Percentiles rank a stretch among this genome's conserved stretches.
phyloP scores from a whole-genome alignment of 2,888 invertebrate genomes.

The Oscheius sp. region DNA sequence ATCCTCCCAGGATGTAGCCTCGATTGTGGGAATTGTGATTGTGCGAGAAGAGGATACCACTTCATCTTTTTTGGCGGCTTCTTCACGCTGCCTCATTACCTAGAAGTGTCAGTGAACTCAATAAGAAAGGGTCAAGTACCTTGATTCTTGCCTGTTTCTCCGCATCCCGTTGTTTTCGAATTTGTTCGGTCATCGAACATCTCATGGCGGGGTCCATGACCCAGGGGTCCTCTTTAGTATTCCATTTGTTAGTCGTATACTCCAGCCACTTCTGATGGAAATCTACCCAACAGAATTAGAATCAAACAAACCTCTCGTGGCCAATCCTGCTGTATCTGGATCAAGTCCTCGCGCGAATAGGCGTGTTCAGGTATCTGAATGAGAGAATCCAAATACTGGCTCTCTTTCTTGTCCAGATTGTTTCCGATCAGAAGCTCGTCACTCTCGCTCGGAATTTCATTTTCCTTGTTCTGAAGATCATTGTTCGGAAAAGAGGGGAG shows the following conservation, averaged over 20 bases:
- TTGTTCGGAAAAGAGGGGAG: neutral
- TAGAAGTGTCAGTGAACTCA: neutral
- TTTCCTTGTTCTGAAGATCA: neutral
- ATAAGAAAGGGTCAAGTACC: constrained; percentile 26
- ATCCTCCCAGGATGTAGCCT: constrained; percentile 17
- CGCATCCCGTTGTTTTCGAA: constrained; percentile 41
- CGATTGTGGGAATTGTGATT: neutral
- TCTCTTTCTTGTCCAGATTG: too few species aligned
- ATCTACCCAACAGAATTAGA: neutral
- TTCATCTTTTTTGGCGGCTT: neutral
- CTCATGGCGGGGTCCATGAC: constrained; percentile 49
- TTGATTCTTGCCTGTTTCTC: constrained; percentile 48
- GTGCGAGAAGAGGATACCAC: constrained; percentile 21
- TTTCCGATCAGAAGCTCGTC: neutral
- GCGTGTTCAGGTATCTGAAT: constrained; percentile 19
- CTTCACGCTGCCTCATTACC: constrained; percentile 22
- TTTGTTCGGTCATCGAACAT: constrained; percentile 46
- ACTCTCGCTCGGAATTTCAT: constrained; percentile 1
- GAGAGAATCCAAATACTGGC: neutral
- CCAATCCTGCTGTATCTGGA: constrained; percentile 38
- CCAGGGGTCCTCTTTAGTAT: constrained; percentile 59
- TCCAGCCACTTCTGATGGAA: constrained; percentile 42
- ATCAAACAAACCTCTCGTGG: constrained; percentile 37
- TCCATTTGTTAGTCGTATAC: constrained; percentile 50
- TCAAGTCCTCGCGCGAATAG: constrained; percentile 45